Evolutionary conservation across 2,797 vertebrate species (phyloP), one percentile per base, ranked within the genome.

Genomic region (Lerista edwardsae): DNA sequence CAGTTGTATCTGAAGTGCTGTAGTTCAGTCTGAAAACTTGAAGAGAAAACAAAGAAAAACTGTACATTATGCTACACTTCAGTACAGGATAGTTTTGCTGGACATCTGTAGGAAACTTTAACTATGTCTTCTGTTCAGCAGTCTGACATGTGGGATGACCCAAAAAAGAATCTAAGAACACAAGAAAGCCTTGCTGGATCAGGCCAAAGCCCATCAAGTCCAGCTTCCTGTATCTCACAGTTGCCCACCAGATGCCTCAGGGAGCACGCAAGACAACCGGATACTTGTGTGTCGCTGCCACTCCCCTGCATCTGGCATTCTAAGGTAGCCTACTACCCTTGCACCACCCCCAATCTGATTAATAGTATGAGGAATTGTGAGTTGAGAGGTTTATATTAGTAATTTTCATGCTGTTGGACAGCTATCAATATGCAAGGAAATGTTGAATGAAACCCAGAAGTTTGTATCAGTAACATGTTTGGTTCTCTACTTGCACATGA

Each of bases 21-120:
- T 98, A 96, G 82, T 97, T 97, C 90, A 98, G 93, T 87, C 96
- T 97, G 90, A 97, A 97, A 96, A 97, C 97, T 96, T 89, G 85
- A 93, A 84, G 91, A 93, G 94, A 93, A 93, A 92, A 88, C 47
- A 47, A 93, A 95, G 67, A 86, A 86, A 88, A 80, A 72, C 0
- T 29, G 74, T 90, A 36, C 88, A 80, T 47, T 34, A 68, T 83
- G 59, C 0, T 0, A 2, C 15, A 69, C 78, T 88, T 91, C 83
- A 75, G 76, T 21, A 62, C 36, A 41, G 59, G 79, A 62, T 75
- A 75, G 36, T 23, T 41, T 57, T 67, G 44, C 27, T 85, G 47
- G 62, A 75, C 68, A 69, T 81, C 51, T 69, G 36, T 85, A 39
- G 65, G n/a, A 62, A 62, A 59, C 59, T 47, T 29, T 69, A 39